A percentile compares a stretch with the other conserved stretches of the same genome.
Conservation (phyloP, 2,888 invertebrate species). For the Drosophila koepferae region DNA sequence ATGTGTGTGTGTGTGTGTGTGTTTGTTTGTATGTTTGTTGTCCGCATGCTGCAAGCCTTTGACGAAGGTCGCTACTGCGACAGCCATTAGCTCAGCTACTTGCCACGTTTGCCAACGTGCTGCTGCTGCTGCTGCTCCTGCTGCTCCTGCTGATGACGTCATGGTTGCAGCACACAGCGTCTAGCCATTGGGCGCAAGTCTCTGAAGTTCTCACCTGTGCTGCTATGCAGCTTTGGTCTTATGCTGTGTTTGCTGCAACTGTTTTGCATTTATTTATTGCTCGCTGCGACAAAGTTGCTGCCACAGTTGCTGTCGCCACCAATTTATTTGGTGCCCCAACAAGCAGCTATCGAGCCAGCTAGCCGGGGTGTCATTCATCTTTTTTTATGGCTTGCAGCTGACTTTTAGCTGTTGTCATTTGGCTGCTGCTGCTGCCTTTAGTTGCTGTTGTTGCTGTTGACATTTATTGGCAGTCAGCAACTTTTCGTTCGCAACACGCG, state of each 20-base stretch:
- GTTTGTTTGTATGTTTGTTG: slow-evolving; percentile 20
- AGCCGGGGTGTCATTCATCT: slow-evolving; percentile 61
- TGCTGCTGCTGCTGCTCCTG: no score
- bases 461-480: slow-evolving; percentile 74
- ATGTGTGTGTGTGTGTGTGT: slow-evolving; percentile 18
- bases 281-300: slow-evolving; percentile 70
- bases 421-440: slow-evolving; percentile 37
- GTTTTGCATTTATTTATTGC: slow-evolving; percentile 75
- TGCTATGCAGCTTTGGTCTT: slow-evolving; percentile 45
- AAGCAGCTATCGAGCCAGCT: not conserved
- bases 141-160: slow-evolving; percentile 56
- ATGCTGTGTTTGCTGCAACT: slow-evolving; percentile 23
- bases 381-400: slow-evolving; percentile 62
- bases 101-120: slow-evolving; percentile 5
- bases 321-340: slow-evolving; percentile 65
- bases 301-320: slow-evolving; percentile 58
- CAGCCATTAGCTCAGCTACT: slow-evolving; percentile 46
- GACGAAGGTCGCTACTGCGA: slow-evolving; percentile 57
- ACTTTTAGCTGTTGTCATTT: slow-evolving; percentile 51
- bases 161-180: slow-evolving; percentile 35
- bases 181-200: slow-evolving; percentile 34
- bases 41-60: slow-evolving; percentile 56
- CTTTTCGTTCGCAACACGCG: slow-evolving; percentile 67
- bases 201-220: slow-evolving; percentile 32
- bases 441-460: slow-evolving; percentile 44